Percentiles rank a stretch among this genome's conserved stretches.
Conservation (phyloP, 1,140 invertebrate species). For the Philopotamus ludificatus region DNA sequence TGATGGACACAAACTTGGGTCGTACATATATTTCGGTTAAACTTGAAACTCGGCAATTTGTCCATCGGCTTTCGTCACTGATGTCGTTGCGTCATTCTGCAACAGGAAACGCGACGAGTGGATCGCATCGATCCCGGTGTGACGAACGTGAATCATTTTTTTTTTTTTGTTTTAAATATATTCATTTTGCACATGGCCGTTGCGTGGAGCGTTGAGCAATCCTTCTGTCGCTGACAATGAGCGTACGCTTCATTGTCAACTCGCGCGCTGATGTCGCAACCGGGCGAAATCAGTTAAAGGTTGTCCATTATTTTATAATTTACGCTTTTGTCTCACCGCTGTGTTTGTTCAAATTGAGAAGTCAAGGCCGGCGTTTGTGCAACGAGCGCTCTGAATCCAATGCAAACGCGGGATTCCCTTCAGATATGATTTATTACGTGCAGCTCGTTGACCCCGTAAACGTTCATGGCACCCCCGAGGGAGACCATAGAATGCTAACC, state of each 20-base stretch:
- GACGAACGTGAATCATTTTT: no score
- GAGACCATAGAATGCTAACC: not conserved
- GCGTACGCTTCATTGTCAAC: not conserved
- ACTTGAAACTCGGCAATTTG: no score
- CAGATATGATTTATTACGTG: not conserved
- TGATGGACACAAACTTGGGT: slow-evolving; percentile 15
- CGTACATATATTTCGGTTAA: not conserved
- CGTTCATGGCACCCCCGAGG: not conserved
- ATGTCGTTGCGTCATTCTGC: no score
- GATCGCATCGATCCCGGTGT: no score
- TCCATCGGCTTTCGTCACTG: no score
- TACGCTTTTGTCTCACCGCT: no score
- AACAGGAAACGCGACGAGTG: no score
- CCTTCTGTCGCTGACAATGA: not conserved
- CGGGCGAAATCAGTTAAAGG: not conserved
- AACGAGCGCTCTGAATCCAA: no score
- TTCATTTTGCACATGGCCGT: not conserved
- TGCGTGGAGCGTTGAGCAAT: not conserved
- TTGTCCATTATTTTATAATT: not conserved
- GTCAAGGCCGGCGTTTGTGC: not conserved
- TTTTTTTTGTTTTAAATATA: no score
- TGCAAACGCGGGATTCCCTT: not conserved
- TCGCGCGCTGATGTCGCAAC: not conserved
- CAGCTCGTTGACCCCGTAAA: not conserved
- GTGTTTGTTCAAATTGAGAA: no score